A percentile compares a stretch with the other conserved stretches of the same genome.
These are phyloP conservation scores for Lepus timidus DNA, from an alignment of 2,113 vertebrate genomes.

Conservation along the genomic window DNA sequence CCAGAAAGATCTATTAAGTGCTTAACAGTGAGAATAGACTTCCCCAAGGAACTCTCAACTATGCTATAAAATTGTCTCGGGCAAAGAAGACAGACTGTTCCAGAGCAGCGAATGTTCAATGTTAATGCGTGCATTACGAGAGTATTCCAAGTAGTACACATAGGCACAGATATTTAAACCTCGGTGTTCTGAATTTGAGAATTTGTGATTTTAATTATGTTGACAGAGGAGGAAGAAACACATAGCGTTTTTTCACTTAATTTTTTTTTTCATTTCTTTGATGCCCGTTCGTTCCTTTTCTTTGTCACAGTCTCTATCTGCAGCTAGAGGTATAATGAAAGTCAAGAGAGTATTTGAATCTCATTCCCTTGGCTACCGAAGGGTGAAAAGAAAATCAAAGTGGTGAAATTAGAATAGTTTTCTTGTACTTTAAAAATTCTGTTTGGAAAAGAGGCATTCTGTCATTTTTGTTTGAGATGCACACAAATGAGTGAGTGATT, in stretches of 20 bases:
- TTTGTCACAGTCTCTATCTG: background rate
- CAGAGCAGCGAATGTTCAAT: background rate
- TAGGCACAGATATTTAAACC: background rate
- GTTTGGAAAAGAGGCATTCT: background rate
- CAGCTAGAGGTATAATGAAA: background rate
- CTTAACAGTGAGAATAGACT: background rate
- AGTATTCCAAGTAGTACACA: constrained; percentile 44
- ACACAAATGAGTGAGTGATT: background rate
- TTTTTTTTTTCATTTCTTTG: background rate
- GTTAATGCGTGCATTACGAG: background rate
- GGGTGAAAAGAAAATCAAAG: background rate
- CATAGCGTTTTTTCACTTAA: background rate
- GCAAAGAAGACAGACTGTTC: background rate
- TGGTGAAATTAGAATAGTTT: background rate
- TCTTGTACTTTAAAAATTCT: background rate
- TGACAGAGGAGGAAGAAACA: background rate
- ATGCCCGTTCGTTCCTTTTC: background rate
- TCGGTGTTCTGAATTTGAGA: background rate
- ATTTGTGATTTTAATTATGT: background rate
- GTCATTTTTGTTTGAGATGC: background rate
- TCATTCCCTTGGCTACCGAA: background rate
- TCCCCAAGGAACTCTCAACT: background rate
- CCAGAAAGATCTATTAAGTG: background rate
- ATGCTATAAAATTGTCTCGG: background rate
- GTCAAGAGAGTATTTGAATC: background rate